These are phyloP conservation scores for Amblyjoppa fuscipennis DNA, from an alignment of 2,888 invertebrate species.

Conservation along the genomic window DNA sequence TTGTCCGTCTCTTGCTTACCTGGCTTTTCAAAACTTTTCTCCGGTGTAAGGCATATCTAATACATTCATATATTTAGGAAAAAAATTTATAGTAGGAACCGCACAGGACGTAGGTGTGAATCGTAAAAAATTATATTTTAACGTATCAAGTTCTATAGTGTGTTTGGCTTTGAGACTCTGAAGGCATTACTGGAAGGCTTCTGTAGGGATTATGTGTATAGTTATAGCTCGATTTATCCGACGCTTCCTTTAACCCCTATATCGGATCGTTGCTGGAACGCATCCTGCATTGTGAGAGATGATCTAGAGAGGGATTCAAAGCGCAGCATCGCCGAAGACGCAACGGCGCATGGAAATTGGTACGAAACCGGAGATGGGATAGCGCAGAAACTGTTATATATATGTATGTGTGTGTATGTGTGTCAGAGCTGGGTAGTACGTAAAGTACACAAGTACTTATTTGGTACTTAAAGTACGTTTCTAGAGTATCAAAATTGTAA, in stretches of 20 bases:
- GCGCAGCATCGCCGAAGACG: conserved; percentile 29
- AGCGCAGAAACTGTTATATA: conserved; percentile 16
- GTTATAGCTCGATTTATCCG: conserved; percentile 25
- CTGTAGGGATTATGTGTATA: background rate
- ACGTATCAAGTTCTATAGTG: conserved; percentile 28
- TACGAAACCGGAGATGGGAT: conserved; percentile 56
- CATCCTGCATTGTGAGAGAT: conserved; percentile 43
- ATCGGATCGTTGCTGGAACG: conserved; percentile 25
- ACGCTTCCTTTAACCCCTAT: conserved; percentile 20
- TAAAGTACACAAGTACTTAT: too few relatives aligned
- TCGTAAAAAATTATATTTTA: conserved; percentile 54
- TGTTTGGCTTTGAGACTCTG: background rate
- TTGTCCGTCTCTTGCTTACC: conserved; percentile 24
- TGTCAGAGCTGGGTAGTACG: background rate
- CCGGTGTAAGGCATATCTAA: conserved; percentile 19
- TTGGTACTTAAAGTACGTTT: too few relatives aligned
- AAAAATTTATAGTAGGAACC: background rate
- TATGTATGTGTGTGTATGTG: background rate
- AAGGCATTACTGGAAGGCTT: conserved; percentile 5
- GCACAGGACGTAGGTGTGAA: conserved; percentile 49
- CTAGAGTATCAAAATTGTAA: too few relatives aligned
- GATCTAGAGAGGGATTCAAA: conserved; percentile 23
- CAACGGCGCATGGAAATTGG: conserved; percentile 54
- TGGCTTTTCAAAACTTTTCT: conserved; percentile 45
- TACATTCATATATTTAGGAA: conserved; percentile 33